Conservation (phyloP, 2,113 vertebrate species). For the Calypte anna region DNA sequence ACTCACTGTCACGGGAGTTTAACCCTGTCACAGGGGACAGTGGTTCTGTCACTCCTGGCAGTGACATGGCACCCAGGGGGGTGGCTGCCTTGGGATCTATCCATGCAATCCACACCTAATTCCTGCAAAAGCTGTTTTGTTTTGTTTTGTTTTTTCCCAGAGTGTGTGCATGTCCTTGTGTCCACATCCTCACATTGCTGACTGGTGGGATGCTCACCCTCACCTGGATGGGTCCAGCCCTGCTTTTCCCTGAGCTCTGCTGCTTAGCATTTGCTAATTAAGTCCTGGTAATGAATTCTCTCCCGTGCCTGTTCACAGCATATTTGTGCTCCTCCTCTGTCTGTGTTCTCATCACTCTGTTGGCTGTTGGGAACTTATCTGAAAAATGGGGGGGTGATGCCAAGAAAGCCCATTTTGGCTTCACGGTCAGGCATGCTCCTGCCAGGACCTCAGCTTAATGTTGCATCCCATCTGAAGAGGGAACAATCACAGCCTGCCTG, state of each 20-base stretch:
- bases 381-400: background rate
- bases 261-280: constrained; percentile 33
- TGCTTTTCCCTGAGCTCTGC: background rate
- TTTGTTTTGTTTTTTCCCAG: background rate
- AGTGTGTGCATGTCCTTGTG: fast-evolving
- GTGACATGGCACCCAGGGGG: fast-evolving
- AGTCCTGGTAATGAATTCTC: constrained; percentile 17
- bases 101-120: background rate
- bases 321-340: constrained; percentile 3
- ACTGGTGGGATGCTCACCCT: fast-evolving
- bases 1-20: background rate
- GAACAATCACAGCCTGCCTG: background rate
- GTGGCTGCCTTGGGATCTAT: fast-evolving
- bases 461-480: background rate
- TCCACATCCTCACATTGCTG: fast-evolving
- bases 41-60: background rate
- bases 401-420: constrained; percentile 9
- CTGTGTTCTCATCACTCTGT: background rate
- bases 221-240: background rate
- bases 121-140: background rate
- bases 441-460: background rate
- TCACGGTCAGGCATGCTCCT: background rate
- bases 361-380: background rate
- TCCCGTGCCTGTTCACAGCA: background rate
- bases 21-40: background rate